Evolutionary conservation across 2,113 vertebrate species (phyloP).

Genomic region (Piaya cayana): DNA sequence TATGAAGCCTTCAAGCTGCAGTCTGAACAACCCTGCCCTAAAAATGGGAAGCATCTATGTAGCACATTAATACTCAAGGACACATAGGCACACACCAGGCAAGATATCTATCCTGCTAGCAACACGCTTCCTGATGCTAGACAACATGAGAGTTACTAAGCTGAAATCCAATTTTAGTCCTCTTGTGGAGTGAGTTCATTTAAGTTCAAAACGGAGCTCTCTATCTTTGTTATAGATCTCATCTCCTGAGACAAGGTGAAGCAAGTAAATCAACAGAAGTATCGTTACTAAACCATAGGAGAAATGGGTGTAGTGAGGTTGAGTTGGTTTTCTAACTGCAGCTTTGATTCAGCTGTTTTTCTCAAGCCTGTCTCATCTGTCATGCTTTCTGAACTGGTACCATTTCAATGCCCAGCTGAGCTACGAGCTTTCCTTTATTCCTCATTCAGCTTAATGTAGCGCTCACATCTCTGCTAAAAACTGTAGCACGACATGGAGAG

Average conservation of each 20-base stretch:
- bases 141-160: neutral
- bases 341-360: neutral
- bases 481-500: neutral
- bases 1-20: neutral
- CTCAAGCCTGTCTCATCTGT: neutral
- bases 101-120: neutral
- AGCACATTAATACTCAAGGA: neutral
- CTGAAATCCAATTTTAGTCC: slow-evolving; percentile 20
- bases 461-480: neutral
- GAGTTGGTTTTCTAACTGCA: neutral
- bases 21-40: neutral
- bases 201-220: neutral
- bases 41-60: neutral
- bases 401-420: neutral
- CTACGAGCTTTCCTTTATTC: neutral
- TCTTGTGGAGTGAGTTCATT: neutral
- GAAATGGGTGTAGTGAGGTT: neutral
- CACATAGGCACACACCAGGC: neutral
- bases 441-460: neutral
- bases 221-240: neutral
- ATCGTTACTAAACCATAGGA: neutral
- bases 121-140: neutral
- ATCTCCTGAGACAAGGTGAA: slow-evolving; percentile 1
- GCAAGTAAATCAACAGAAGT: slow-evolving; percentile 24
- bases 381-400: neutral